Base-by-base conservation (phyloP, 2,113 vertebrate genomes). In the Aythya baeri region DNA sequence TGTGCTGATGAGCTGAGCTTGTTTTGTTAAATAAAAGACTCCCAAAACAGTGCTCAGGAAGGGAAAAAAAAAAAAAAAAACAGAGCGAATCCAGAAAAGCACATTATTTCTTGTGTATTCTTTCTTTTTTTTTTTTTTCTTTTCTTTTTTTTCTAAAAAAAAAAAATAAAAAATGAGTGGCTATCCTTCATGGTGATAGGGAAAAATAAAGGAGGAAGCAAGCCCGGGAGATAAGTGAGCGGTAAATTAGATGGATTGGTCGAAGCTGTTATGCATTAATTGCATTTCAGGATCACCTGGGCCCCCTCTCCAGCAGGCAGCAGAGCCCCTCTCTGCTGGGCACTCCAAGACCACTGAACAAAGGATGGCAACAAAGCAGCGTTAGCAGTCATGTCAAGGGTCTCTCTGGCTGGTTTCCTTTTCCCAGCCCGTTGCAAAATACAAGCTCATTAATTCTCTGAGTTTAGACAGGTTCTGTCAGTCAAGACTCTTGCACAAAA, bases 21-120 rank as follows among this genome's bases (percentile, higher is more conserved):
- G 34, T 87, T 94, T 84, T 95, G 26, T 79, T 87, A 93, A 96
- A 80, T 73, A 86, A 81, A 91, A 94, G n/a, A 97, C 11, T 75
- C 54, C 34, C 34, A 57, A 85, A 70, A 79, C 41, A 78, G n/a
- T 26, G n/a, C 70, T 88, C n/a, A 43, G 36, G 27, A 95, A 62
- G 31, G 27, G 18, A 62, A 83, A 84, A 85, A 77, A 34, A 84
- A 85, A 77, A 36, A 36, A 36, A 82, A 85, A 77, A 77, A 16
- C n/a, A 67, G 43, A 20, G 20, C 41, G 8, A 89, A 79, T 66
- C 7, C 8, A 76, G 18, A 11, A 59, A 78, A 85, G 29, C 4
- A 31, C 0, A 0, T 34, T 81, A 23, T 74, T 71, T 89, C 55
- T 58, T 43, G 6, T 41, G 9, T 43, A 44, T 55, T 32, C 10